Conservation (phyloP, 2,113 vertebrate species). For the Crocuta crocuta region DNA sequence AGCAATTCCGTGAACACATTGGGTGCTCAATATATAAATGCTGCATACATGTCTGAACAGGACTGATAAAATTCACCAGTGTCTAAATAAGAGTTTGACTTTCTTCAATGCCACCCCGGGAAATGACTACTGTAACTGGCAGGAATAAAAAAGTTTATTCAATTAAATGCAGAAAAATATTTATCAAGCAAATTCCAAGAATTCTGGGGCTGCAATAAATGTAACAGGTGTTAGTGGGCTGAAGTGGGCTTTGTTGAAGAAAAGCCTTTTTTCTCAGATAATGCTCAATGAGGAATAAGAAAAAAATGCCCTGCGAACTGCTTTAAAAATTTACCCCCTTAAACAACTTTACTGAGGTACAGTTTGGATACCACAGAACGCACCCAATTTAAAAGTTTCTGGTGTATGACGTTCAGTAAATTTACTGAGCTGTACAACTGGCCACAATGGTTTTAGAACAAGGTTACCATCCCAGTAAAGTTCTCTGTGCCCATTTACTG, state of each 20-base stretch:
- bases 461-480: background rate
- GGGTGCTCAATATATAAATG: background rate
- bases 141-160: conserved; percentile 14
- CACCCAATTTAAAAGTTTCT: background rate
- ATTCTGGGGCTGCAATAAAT: conserved; percentile 65
- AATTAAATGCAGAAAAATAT: conserved; percentile 68
- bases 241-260: conserved; percentile 42
- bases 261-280: conserved; percentile 50
- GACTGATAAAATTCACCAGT: background rate
- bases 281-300: conserved; percentile 61
- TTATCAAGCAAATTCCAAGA: conserved; percentile 71
- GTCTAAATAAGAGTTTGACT: background rate
- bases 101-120: background rate
- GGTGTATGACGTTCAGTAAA: background rate
- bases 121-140: background rate
- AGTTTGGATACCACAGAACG: conserved; percentile 33
- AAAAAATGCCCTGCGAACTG: conserved; percentile 41
- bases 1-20: background rate
- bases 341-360: conserved; percentile 14
- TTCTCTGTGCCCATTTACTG: background rate
- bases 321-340: conserved; percentile 43
- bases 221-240: conserved; percentile 61
- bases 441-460: background rate
- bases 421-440: background rate
- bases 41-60: background rate